Base-by-base conservation (phyloP, 2,888 invertebrate species). In the Salpingus planirostris region DNA sequence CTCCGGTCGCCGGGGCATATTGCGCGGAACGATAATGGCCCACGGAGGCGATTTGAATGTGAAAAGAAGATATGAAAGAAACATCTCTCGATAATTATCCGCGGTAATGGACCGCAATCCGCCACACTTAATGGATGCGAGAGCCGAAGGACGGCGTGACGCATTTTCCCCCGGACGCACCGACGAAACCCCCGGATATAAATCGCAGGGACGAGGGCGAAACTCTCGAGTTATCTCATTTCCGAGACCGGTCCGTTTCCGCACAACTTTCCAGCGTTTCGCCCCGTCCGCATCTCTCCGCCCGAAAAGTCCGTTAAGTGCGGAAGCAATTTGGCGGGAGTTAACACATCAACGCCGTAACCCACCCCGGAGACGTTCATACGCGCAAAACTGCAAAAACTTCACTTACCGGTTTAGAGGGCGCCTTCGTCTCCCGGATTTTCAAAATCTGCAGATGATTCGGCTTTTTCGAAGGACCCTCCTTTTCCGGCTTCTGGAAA, bases 391-490 rank as follows among this genome's bases (percentile, higher is more conserved):
- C 18, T 6, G 18, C 8, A 18, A 18, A 18, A 18, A 8, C 8
- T 18, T 5, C 23, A 47, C 51, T 48, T 38, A 52, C 55, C 44
- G 44, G 34, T 22, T 12, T 30, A 27, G 43, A 39, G 24, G 46
- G 11, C 75, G 55, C 26, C 60, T 27, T 48, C n/a, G 76, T 56
- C 27, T 60, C 64, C 53, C 73, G 82, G 0, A 81, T 77, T 46
- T 75, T 67, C 29, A 86, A 60, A 40, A 71, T 71, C 57, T 82
- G 81, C 57, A 82, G 60, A 59, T 85, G 83, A 62, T 82, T 85
- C 0, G 84, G 83, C 3, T 44, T 38, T 41, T 11, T 23, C 10
- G 23, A 11, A 5, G 7, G 23, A 5, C 10, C 23, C 8, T 23
- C 23, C 23, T 8, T 23, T 23, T 2, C 45, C 22, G 15, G 26